Evolutionary conservation across 2,113 vertebrate genomes (phyloP), one percentile per base, ranked within the genome.

Genomic region (Cheirogaleus medius): DNA sequence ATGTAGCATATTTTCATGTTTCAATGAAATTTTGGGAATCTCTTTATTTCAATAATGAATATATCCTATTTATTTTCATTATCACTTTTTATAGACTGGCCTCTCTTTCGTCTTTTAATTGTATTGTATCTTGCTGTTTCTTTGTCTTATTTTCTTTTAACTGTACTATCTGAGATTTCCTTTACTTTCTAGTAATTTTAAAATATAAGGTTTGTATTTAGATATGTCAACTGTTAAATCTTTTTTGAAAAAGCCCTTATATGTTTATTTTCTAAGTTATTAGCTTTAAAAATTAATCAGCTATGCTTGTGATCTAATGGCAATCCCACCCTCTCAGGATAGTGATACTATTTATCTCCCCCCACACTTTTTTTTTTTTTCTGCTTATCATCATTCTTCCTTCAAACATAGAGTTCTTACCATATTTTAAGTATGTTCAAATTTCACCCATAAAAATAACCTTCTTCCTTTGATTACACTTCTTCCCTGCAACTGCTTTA

Each of bases 191-290:
- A 52, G 49, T 52, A 52, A 52, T 52, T 52, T 52, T 73, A 90
- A 92, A 25, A 3, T 85, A 21, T 77, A 32, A 93, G 14, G 47
- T 60, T 90, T 84, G 3, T 60, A 80, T 87, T 87, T 68, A 91
- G 37, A 73, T 49, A 71, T 85, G 32, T 13, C 5, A 73, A n/a
- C 29, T 64, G 32, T 23, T 87, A 71, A 69, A 52, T 68, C 20
- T 78, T 71, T n/a, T 63, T 90, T 47, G 14, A 37, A 88, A 90
- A 86, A 87, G 11, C 17, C 17, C 18, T 27, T 68, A 47, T 69
- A 29, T 87, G 27, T 69, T 96, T 80, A 63, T 73, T 94, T 96
- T 96, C 54, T 80, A 69, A 49, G 14, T 56, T 44, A 54, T 21
- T 87, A 58, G 14, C 20, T 80, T 87, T 27, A 83, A 64, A 85